Conservation (phyloP, 2,113 vertebrate genomes). For the Semicossyphus pulcher region DNA sequence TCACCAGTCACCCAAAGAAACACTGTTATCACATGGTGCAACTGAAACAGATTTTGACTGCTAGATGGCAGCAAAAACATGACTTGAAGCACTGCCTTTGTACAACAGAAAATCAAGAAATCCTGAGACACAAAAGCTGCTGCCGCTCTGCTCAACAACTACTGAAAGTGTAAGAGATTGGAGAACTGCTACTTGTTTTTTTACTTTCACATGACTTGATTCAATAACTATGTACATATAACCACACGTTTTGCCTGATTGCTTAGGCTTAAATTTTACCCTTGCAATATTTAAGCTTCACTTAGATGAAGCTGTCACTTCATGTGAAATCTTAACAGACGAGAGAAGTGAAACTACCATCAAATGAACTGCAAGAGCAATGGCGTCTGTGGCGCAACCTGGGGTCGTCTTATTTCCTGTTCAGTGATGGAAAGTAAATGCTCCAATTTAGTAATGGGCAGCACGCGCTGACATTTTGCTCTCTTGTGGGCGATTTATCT, state of each 20-base stretch:
- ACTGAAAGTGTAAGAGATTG: not conserved
- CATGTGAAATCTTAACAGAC: conserved; percentile 12
- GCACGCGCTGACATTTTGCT: conserved; percentile 50
- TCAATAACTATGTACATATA: not conserved
- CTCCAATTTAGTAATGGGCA: conserved; percentile 51
- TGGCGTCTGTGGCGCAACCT: conserved; percentile 27
- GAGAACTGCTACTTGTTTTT: not conserved
- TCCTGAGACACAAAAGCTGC: not conserved
- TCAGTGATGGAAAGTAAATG: conserved; percentile 65
- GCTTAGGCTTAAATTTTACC: not conserved
- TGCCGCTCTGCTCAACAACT: not conserved
- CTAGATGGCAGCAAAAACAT: conserved; percentile 55
- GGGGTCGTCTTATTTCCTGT: conserved; percentile 58
- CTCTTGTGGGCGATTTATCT: conserved; percentile 49
- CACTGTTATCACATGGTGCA: too few relatives aligned
- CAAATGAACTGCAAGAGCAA: conserved; percentile 5
- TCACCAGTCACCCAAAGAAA: too few relatives aligned
- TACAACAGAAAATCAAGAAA: not conserved
- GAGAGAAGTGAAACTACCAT: conserved; percentile 52
- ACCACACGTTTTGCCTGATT: not conserved
- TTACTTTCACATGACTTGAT: not conserved
- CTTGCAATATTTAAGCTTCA: not conserved
- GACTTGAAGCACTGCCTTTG: not conserved
- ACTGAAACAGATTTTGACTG: not conserved
- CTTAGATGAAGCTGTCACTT: not conserved